Conservation (phyloP, 2,113 vertebrate species). For the Pan troglodytes region DNA sequence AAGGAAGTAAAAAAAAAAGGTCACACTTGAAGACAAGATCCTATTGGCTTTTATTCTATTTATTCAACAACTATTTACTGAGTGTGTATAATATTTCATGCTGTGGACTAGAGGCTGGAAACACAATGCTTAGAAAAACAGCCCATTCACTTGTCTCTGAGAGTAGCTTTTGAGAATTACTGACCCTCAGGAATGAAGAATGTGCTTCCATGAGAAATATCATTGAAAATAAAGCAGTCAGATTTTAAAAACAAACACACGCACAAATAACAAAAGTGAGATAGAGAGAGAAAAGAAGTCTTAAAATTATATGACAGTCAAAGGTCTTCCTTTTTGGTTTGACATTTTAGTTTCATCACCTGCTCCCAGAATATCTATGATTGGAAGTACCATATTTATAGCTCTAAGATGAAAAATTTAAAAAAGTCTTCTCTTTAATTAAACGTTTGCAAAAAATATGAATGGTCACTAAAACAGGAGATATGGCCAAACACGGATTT, state of each 20-base stretch:
- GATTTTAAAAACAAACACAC: slow-evolving; percentile 60
- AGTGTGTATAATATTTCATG: background rate
- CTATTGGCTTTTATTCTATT: background rate
- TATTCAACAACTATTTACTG: background rate
- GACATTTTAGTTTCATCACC: slow-evolving; percentile 72
- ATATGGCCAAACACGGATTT: slow-evolving; percentile 60
- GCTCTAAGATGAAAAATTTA: slow-evolving; percentile 60
- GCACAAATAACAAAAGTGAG: slow-evolving; percentile 71
- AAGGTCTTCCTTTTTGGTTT: slow-evolving; percentile 60
- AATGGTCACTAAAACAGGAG: slow-evolving; percentile 72
- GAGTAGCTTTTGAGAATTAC: background rate
- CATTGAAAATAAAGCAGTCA: slow-evolving; percentile 18
- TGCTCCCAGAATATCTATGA: slow-evolving; percentile 67
- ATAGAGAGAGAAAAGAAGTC: slow-evolving; percentile 58
- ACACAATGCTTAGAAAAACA: background rate
- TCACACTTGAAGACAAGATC: background rate
- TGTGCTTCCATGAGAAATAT: slow-evolving; percentile 56
- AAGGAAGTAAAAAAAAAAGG: background rate
- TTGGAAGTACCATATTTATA: slow-evolving; percentile 75
- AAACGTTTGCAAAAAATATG: slow-evolving; percentile 62
- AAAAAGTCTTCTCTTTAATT: slow-evolving; percentile 75
- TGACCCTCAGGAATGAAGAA: background rate
- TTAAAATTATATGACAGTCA: slow-evolving; percentile 73
- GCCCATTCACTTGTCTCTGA: background rate
- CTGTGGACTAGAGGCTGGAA: background rate